phyloP scores from a whole-genome alignment of 1,140 invertebrate genomes.

The Chrysomallon squamiferum region DNA sequence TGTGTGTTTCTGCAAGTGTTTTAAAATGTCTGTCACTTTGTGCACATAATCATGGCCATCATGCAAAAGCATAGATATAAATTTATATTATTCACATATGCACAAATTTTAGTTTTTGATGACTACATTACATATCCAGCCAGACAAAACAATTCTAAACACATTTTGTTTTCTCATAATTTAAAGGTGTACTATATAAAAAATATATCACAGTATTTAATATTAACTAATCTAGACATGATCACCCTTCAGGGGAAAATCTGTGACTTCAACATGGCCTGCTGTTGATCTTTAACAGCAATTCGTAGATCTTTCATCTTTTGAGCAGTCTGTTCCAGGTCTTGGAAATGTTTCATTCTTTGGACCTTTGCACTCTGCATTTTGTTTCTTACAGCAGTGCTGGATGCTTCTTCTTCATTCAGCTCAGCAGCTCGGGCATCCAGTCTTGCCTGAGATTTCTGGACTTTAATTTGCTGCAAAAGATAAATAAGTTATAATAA shows the following conservation, averaged over 20 bases:
- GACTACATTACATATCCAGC: no score
- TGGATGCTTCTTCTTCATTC: constrained; percentile 35
- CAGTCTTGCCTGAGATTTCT: constrained; percentile 34
- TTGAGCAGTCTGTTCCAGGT: constrained; percentile 45
- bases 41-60: no score
- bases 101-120: no score
- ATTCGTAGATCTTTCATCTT: constrained; percentile 40
- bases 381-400: constrained; percentile 16
- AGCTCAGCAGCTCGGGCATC: constrained; percentile 27
- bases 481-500: constrained; percentile 9
- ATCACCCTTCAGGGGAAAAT: constrained; percentile 30
- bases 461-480: constrained; percentile 39
- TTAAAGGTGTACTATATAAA: no score
- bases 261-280: constrained; percentile 30
- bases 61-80: no score
- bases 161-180: no score
- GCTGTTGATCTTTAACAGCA: constrained; percentile 39
- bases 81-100: no score
- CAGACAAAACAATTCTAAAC: no score
- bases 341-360: constrained; percentile 42
- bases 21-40: no score
- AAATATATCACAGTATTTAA: no score
- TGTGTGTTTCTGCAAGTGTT: no score
- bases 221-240: no score
- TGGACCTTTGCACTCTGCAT: constrained; percentile 42